Conservation (phyloP, 1,140 invertebrate species). For the Bombyx mandarina region DNA sequence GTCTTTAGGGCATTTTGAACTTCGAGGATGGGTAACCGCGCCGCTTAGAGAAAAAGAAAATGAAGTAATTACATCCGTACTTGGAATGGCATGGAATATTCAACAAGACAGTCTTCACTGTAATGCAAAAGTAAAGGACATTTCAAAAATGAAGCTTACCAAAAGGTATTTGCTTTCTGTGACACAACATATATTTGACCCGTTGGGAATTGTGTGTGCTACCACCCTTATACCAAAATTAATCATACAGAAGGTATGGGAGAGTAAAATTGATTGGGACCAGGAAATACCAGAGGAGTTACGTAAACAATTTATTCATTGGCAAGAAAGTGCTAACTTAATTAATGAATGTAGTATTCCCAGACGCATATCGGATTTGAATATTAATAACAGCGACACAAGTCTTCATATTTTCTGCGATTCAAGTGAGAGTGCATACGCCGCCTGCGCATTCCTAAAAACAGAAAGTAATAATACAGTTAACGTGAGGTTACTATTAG, state of each 20-base stretch:
- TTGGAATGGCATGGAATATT: slow-evolving; percentile 3
- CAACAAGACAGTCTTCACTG: not conserved
- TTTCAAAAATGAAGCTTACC: no score
- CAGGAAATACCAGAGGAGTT: not conserved
- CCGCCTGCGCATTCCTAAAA: slow-evolving; percentile 8
- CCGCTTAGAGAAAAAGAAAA: slow-evolving; percentile 1
- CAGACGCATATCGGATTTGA: not conserved
- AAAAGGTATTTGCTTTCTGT: no score
- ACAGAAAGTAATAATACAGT: slow-evolving; percentile 2
- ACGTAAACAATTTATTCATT: not conserved
- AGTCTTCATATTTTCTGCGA: slow-evolving; percentile 10
- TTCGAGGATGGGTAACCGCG: slow-evolving; percentile 4
- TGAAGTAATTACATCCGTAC: slow-evolving; percentile 4
- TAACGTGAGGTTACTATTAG: slow-evolving; percentile 5
- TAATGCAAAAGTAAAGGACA: no score
- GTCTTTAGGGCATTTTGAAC: slow-evolving; percentile 3
- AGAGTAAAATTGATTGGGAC: slow-evolving; percentile 5
- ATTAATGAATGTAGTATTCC: not conserved
- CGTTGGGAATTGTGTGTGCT: slow-evolving; percentile 8
- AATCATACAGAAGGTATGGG: slow-evolving; percentile 11
- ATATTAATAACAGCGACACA: not conserved
- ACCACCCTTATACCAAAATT: slow-evolving; percentile 9
- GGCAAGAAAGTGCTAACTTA: not conserved
- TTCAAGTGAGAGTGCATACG: slow-evolving; percentile 7
- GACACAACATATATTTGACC: slow-evolving; percentile 13